Base-by-base conservation (phyloP, 1,140 invertebrate genomes). In the Tetramorium simillimum region DNA sequence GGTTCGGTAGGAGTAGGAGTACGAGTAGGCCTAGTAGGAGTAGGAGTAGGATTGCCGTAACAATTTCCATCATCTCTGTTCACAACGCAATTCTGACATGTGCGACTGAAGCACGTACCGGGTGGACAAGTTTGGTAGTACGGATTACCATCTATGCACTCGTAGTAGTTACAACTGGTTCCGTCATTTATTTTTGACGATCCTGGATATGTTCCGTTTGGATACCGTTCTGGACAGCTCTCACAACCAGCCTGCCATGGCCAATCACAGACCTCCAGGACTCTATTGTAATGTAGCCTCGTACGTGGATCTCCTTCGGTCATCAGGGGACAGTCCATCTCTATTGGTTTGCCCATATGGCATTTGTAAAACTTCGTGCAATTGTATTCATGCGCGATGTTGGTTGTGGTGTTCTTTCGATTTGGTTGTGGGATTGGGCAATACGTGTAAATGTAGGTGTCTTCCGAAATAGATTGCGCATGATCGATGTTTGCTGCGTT, bases 311-410 rank as follows among this genome's bases (percentile, higher is more conserved):
- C 56, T 3, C 51, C 65, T 1, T 10, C 14, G 4, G 37, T 21
- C 53, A 70, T 72, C 0, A 58, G 4, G 6, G 87, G 80, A 58
- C 89, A 90, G 28, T 28, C 28, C 2, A 2, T 2, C 5, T 4
- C 0, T 2, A 81, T 9, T 62, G 65, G 46, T 24, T 6, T 9
- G 2, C 89, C 88, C 3, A 10, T 0, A 1, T 10, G 0, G 49
- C 89, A 90, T 51, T 75, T 85, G 51, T 89, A 90, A 60, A 84
- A 90, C 12, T 80, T 73, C 2, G 70, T 80, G 73, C 89, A 90
- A 21, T 90, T 53, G 16, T 1, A 16, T 67, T 90, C 85, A 12
- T 90, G 89, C 16, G 82, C 49, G 2, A 90, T 4, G 18, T 90
- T 62, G n/a, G 84, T 84, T 4, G 86, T 88, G 0, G 28, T 28